Conservation (phyloP, 2,113 vertebrate species). For the Sinosuthora webbiana region DNA sequence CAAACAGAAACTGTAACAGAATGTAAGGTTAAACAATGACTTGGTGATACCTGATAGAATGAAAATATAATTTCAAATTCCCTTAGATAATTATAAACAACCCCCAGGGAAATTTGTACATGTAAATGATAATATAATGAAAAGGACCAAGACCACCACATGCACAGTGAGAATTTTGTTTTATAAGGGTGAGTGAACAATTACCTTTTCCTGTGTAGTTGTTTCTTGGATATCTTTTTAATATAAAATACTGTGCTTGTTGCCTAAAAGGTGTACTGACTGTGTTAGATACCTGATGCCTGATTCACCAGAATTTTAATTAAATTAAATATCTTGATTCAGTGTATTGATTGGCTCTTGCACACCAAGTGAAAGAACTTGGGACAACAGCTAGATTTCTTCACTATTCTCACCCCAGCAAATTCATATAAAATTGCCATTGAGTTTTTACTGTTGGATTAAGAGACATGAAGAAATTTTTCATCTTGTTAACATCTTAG, state of each 20-base stretch:
- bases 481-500: background rate
- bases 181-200: background rate
- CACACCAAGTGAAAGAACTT: background rate
- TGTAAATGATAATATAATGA: background rate
- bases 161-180: background rate
- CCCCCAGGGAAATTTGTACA: background rate
- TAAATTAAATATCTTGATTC: background rate
- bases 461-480: background rate
- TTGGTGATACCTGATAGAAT: background rate
- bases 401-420: background rate
- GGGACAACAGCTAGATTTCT: background rate
- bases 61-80: background rate
- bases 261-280: background rate
- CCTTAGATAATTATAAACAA: background rate
- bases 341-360: background rate
- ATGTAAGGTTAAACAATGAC: background rate
- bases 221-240: background rate
- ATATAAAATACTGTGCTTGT: too few species aligned
- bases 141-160: background rate
- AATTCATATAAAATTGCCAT: background rate
- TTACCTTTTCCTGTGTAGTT: background rate
- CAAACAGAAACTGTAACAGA: background rate
- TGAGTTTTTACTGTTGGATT: background rate
- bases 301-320: background rate
- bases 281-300: background rate